A percentile compares a stretch with the other conserved stretches of the same genome.
phyloP scores from a whole-genome alignment of 2,888 invertebrate species.

The Cylindroiulus punctatus region DNA sequence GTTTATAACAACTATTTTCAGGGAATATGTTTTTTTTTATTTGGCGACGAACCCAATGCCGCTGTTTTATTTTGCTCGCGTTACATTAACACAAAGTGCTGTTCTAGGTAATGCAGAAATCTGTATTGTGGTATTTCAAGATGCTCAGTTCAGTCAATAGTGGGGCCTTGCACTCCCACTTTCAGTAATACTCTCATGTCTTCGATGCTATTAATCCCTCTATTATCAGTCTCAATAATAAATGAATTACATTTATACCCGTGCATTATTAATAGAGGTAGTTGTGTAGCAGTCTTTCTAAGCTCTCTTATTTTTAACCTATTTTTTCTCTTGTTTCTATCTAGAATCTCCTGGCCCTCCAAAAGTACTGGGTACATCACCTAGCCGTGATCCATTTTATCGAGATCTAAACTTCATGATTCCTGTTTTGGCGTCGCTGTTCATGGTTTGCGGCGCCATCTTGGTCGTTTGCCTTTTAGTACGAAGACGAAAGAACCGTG shows the following conservation, averaged over 20 bases:
- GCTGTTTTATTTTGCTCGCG: background rate
- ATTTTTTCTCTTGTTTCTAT: background rate
- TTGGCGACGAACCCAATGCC: background rate
- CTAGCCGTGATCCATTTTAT: conserved; percentile 56
- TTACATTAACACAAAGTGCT: background rate
- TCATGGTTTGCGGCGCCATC: conserved; percentile 56
- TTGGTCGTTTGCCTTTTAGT: conserved; percentile 57
- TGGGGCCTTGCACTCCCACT: background rate
- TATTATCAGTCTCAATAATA: conserved; percentile 29
- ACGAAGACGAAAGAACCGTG: conserved; percentile 50
- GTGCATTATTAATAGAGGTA: background rate
- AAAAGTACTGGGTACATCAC: conserved; percentile 49
- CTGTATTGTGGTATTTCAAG: background rate
- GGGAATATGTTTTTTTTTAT: background rate
- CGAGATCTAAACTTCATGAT: conserved; percentile 57
- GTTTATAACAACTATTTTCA: background rate
- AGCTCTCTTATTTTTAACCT: background rate
- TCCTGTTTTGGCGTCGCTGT: conserved; percentile 57
- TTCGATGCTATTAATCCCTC: conserved; percentile 19
- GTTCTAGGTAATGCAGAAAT: background rate
- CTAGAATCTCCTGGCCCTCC: conserved; percentile 44
- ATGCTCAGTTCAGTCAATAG: background rate
- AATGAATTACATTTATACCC: conserved; percentile 15
- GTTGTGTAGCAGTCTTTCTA: background rate
- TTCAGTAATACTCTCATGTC: background rate